Evolutionary conservation across 2,113 vertebrate genomes (phyloP).

Genomic region (Sakesphorus luctuosus): DNA sequence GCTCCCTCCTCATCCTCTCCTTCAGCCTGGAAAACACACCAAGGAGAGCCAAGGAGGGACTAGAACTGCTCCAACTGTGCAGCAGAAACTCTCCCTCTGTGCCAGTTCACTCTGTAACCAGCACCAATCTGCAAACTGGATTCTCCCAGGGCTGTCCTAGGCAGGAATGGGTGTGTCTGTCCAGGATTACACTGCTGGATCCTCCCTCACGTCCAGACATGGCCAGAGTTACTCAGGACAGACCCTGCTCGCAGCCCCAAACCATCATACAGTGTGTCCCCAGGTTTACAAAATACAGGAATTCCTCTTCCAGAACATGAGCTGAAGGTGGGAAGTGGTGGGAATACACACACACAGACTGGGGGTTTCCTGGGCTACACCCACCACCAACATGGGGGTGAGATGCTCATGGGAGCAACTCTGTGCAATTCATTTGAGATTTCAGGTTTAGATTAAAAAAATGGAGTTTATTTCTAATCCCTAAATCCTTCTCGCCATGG

Average conservation of each 20-base stretch:
- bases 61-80: fast-evolving
- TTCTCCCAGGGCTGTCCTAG: fast-evolving
- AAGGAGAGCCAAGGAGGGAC: fast-evolving
- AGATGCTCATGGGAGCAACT: neutral
- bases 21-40: neutral
- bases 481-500: neutral
- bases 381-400: fast-evolving
- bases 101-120: neutral
- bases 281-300: neutral
- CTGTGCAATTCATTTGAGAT: neutral
- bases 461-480: fast-evolving
- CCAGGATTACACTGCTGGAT: fast-evolving
- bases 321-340: neutral
- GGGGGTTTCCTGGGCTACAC: neutral
- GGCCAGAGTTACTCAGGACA: neutral
- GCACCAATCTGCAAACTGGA: fast-evolving
- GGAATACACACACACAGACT: fast-evolving
- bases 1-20: neutral
- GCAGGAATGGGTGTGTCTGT: fast-evolving
- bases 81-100: neutral
- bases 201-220: fast-evolving
- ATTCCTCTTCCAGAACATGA: neutral
- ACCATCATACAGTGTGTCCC: fast-evolving
- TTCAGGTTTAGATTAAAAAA: neutral
- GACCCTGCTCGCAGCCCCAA: neutral